Conservation (phyloP, 2,113 vertebrate species). For the Zosterops hypoxanthus region DNA sequence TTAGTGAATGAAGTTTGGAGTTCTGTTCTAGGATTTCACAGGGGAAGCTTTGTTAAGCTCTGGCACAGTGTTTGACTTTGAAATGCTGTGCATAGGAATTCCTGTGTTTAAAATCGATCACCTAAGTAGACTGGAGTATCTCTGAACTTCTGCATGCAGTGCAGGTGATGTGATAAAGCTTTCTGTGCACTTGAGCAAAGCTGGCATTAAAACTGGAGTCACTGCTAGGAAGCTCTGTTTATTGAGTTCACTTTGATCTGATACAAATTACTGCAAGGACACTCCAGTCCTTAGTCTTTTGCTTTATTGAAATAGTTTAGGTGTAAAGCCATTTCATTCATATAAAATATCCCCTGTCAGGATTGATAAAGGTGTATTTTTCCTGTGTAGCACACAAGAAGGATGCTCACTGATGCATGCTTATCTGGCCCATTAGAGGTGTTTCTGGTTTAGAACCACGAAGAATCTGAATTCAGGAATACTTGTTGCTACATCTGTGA, state of each 20-base stretch:
- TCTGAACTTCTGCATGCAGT: background rate
- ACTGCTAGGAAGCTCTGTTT: background rate
- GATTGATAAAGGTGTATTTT: background rate
- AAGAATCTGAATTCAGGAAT: background rate
- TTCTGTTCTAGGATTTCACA: background rate
- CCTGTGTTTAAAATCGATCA: background rate
- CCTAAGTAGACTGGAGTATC: background rate
- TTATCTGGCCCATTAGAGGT: background rate
- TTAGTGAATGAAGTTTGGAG: background rate
- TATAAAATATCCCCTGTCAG: background rate
- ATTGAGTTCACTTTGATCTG: background rate
- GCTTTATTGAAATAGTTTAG: background rate
- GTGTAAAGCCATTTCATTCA: background rate
- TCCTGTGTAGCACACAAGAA: no score
- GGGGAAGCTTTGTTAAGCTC: background rate
- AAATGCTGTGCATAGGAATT: background rate
- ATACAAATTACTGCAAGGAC: background rate
- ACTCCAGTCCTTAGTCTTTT: background rate
- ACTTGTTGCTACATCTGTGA: background rate
- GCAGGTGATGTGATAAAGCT: background rate
- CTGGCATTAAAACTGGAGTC: background rate
- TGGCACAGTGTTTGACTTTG: background rate
- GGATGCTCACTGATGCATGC: background rate
- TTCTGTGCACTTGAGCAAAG: rapidly evolving
- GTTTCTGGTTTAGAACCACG: background rate